Conservation (phyloP, 2,888 invertebrate species). For the Dermolepida albohirtum region DNA sequence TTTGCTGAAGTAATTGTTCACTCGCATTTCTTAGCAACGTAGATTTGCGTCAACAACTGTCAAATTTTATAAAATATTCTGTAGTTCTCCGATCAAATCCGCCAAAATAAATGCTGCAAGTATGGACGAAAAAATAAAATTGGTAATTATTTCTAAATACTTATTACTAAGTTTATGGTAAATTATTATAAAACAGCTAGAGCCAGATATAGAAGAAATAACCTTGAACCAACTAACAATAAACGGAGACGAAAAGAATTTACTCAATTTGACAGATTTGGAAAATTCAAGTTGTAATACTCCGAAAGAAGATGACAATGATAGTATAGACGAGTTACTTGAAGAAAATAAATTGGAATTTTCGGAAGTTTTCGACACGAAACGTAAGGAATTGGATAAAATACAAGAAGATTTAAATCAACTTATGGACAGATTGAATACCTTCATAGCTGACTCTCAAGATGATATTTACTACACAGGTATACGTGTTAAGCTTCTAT, state of each 20-base stretch:
- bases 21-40: too few relatives aligned
- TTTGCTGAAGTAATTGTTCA: too few relatives aligned
- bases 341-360: slow-evolving; percentile 29
- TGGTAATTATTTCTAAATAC: background rate
- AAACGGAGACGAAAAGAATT: background rate
- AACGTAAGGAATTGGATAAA: slow-evolving; percentile 43
- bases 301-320: slow-evolving; percentile 2
- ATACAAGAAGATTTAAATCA: slow-evolving; percentile 48
- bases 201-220: slow-evolving; percentile 14
- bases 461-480: slow-evolving; percentile 21
- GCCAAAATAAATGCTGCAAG: slow-evolving; percentile 3
- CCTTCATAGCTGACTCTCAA: slow-evolving; percentile 43
- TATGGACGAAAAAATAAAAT: slow-evolving; percentile 21
- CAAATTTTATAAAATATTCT: slow-evolving; percentile 12
- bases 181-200: too few relatives aligned
- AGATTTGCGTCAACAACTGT: slow-evolving; percentile 13
- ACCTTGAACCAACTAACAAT: background rate
- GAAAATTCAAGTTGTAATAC: slow-evolving; percentile 27
- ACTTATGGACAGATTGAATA: slow-evolving; percentile 45
- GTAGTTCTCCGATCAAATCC: slow-evolving; percentile 16
- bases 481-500: background rate
- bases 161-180: too few relatives aligned
- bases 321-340: slow-evolving; percentile 19
- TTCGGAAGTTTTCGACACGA: slow-evolving; percentile 24
- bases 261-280: slow-evolving; percentile 9